phyloP scores from a whole-genome alignment of 1,140 invertebrate species.

The Sitobion miscanthi region DNA sequence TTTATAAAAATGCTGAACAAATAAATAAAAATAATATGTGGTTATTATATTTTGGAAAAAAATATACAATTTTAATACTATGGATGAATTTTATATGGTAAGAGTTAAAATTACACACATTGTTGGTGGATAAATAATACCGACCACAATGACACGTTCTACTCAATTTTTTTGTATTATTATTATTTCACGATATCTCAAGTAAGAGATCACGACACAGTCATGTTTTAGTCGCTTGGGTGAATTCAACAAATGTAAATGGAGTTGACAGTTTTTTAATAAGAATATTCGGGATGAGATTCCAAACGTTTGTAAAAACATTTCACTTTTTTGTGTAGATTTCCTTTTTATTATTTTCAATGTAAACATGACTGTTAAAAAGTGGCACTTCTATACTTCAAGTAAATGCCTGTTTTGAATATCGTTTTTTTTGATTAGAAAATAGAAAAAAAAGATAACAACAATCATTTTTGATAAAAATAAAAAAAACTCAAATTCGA shows the following conservation, averaged over 20 bases:
- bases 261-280: conserved; percentile 34
- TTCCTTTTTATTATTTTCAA: not conserved
- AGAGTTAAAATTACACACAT: not conserved
- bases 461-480: not conserved
- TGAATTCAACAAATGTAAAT: not conserved
- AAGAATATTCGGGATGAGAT: not conserved
- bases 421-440: not conserved
- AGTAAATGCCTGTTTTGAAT: not conserved
- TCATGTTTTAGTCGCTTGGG: not conserved
- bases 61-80: not conserved
- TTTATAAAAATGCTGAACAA: not conserved
- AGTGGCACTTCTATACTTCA: not conserved
- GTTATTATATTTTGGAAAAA: not conserved
- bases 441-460: no score
- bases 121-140: not conserved
- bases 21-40: not conserved
- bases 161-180: not conserved
- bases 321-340: not conserved
- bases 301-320: not conserved
- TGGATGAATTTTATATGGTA: not conserved
- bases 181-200: not conserved
- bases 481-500: not conserved
- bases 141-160: not conserved
- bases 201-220: not conserved
- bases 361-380: not conserved